A percentile compares a stretch with the other conserved stretches of the same genome.
Evolutionary conservation across 2,113 vertebrate genomes (phyloP).

Genomic region (Megaleporinus macrocephalus): DNA sequence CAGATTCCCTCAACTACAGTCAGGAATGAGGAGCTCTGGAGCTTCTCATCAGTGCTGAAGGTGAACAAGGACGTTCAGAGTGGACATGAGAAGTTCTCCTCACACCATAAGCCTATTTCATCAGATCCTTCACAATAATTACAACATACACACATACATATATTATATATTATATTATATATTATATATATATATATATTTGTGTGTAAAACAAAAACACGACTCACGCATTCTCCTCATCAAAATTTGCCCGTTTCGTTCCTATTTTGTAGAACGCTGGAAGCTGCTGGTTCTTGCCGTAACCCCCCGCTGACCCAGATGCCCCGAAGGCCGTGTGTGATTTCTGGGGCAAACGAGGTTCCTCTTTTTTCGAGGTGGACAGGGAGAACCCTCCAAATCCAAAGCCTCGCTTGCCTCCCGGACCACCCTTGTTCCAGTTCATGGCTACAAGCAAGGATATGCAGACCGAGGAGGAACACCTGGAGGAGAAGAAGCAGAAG

Average conservation of each 20-base stretch:
- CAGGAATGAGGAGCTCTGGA: background rate
- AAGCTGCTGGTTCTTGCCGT: constrained; percentile 89
- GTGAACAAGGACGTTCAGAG: too few relatives aligned
- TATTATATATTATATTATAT: too few relatives aligned
- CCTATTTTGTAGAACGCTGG: constrained; percentile 99
- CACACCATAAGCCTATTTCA: background rate
- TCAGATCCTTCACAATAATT: background rate
- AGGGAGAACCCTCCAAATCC: constrained; percentile 97
- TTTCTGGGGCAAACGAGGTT: constrained; percentile 81
- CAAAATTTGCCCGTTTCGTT: constrained; percentile 94
- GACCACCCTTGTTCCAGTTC: constrained; percentile 99
- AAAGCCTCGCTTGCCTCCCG: constrained; percentile 93
- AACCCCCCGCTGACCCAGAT: constrained; percentile 80
- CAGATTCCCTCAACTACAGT: background rate
- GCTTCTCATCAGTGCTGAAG: too few relatives aligned
- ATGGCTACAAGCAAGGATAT: constrained; percentile 72
- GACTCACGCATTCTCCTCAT: constrained; percentile 94
- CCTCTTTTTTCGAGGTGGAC: constrained; percentile 90
- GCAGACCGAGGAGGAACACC: background rate
- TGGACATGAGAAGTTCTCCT: too few relatives aligned
- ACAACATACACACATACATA: too few relatives aligned
- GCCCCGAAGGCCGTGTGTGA: constrained; percentile 87
- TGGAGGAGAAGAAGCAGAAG: background rate
- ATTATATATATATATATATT: too few relatives aligned
- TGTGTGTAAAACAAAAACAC: background rate